Percentiles rank a stretch among this genome's conserved stretches.
Evolutionary conservation across 2,888 invertebrate genomes (phyloP).

Genomic region (Monochamus alternatus): DNA sequence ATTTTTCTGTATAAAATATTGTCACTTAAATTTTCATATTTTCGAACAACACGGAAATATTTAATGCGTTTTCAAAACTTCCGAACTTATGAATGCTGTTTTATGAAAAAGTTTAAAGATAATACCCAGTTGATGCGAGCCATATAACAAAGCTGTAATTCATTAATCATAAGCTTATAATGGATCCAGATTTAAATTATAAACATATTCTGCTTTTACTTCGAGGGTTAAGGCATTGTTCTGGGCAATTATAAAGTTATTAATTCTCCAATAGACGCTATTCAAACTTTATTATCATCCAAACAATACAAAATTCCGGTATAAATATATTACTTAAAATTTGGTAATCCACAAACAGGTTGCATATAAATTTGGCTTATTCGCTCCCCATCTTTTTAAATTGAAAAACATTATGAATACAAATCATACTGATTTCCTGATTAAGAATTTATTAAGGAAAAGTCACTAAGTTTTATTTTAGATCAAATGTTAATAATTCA

Average conservation of each 20-base stretch:
- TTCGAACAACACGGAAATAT: too few relatives aligned
- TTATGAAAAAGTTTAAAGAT: slow-evolving; percentile 12
- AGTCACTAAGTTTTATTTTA: too few relatives aligned
- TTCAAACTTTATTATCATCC: slow-evolving; percentile 6
- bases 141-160: slow-evolving; percentile 12
- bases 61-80: not conserved
- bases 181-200: slow-evolving; percentile 30
- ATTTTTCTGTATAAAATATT: too few relatives aligned
- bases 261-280: slow-evolving; percentile 10
- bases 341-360: slow-evolving; percentile 5
- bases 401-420: too few relatives aligned
- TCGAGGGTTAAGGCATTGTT: slow-evolving; percentile 9
- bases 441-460: too few relatives aligned
- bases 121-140: slow-evolving; percentile 15
- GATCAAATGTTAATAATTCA: too few relatives aligned
- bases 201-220: slow-evolving; percentile 27
- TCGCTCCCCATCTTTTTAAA: too few relatives aligned
- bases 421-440: too few relatives aligned
- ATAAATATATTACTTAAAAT: slow-evolving; percentile 19
- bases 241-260: slow-evolving; percentile 24
- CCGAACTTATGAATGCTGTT: not conserved
- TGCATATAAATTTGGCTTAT: not conserved
- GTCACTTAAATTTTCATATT: too few relatives aligned
- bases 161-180: slow-evolving; percentile 31
- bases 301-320: not conserved